Evolutionary conservation across 2,888 invertebrate species (phyloP).

Genomic region (Pilophorus perplexus): DNA sequence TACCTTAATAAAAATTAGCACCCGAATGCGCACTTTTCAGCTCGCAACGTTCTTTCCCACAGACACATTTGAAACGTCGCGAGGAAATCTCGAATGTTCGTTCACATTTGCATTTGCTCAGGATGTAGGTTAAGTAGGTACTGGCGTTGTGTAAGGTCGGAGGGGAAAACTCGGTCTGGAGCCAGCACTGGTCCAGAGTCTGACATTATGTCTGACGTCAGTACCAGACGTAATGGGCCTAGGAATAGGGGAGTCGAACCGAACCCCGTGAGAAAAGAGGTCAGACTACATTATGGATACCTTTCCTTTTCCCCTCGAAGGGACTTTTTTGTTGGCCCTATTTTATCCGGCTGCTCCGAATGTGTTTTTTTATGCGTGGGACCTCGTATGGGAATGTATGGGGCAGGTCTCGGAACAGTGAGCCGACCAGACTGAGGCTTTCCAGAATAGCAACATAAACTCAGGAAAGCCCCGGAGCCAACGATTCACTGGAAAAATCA

Average conservation of each 20-base stretch:
- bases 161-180: background rate
- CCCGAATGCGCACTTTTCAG: no score
- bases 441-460: no score
- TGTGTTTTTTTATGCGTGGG: background rate
- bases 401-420: background rate
- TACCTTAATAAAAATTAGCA: no score
- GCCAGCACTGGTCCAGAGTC: conserved; percentile 5
- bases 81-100: background rate
- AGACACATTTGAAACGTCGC: no score
- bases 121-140: conserved; percentile 9
- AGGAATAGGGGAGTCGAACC: conserved; percentile 1
- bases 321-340: no score
- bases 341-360: background rate
- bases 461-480: no score
- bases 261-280: conserved; percentile 15
- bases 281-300: conserved; percentile 34
- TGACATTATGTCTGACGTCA: no score
- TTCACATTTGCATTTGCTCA: background rate
- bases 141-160: background rate
- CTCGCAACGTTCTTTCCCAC: no score
- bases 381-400: background rate
- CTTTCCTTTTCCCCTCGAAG: conserved; percentile 7
- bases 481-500: no score
- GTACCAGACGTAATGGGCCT: conserved; percentile 11
- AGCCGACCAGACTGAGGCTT: no score